phyloP scores from a whole-genome alignment of 2,888 invertebrate species.

The Silvanus unidentatus region DNA sequence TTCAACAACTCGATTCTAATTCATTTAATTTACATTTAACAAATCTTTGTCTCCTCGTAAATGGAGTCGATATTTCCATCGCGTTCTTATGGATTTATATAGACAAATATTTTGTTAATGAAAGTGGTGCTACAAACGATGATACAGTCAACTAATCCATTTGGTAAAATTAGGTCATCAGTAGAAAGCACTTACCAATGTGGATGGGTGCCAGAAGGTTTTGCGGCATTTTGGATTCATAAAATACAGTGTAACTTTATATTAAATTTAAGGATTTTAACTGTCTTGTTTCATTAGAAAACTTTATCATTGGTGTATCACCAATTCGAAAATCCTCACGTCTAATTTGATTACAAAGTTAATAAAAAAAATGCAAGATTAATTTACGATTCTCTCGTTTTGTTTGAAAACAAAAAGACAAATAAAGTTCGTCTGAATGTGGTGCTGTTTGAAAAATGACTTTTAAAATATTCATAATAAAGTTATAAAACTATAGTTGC shows the following conservation, averaged over 20 bases:
- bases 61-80: too few species aligned
- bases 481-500: conserved; percentile 21
- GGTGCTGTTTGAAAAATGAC: neutral
- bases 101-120: too few species aligned
- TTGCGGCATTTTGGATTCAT: conserved; percentile 14
- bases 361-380: neutral
- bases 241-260: conserved; percentile 12
- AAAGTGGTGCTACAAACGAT: conserved; percentile 2
- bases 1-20: too few species aligned
- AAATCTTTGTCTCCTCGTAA: too few species aligned
- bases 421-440: too few species aligned
- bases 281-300: conserved; percentile 9
- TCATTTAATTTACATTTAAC: too few species aligned
- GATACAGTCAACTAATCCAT: conserved; percentile 19
- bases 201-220: conserved; percentile 21
- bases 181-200: conserved; percentile 19
- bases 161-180: conserved; percentile 20
- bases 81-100: too few species aligned
- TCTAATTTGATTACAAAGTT: conserved; percentile 5
- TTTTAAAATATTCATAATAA: conserved; percentile 12
- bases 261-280: conserved; percentile 9
- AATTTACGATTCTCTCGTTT: neutral
- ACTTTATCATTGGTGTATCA: conserved; percentile 1
- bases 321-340: conserved; percentile 3
- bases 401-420: too few species aligned